These are phyloP conservation scores for Pantherophis vulpinus DNA, from an alignment of 2,797 vertebrate species.

Conservation along the genomic window DNA sequence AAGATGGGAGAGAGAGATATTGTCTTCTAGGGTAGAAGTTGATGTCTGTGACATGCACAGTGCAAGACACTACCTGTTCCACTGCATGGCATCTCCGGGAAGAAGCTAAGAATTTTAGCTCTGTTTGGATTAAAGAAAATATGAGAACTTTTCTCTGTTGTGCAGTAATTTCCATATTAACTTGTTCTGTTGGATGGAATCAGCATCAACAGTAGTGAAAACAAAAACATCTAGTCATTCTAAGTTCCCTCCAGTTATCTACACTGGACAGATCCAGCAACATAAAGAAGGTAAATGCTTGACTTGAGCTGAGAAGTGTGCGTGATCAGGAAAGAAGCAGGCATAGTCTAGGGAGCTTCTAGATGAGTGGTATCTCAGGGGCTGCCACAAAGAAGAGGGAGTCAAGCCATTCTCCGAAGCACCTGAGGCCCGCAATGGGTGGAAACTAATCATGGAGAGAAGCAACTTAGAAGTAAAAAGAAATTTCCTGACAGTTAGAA, in stretches of 20 bases:
- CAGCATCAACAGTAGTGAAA: not conserved
- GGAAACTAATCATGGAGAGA: too few species aligned
- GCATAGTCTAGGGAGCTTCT: not conserved
- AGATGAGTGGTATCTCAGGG: not conserved
- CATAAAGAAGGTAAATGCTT: not conserved
- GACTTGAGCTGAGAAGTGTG: not conserved
- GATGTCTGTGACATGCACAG: not conserved
- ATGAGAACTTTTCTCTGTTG: not conserved
- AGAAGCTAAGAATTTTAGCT: not conserved
- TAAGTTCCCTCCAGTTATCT: not conserved
- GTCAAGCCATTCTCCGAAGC: too few species aligned
- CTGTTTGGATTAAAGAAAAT: not conserved
- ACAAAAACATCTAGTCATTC: not conserved
- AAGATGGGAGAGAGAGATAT: not conserved
- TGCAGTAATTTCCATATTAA: not conserved
- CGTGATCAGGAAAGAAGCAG: not conserved
- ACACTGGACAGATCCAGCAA: not conserved
- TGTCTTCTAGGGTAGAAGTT: not conserved
- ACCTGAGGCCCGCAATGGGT: too few species aligned
- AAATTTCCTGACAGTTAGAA: too few species aligned
- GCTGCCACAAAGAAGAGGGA: too few species aligned
- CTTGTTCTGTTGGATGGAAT: not conserved
- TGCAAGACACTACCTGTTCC: not conserved
- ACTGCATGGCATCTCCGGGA: not conserved
- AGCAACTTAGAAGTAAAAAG: too few species aligned